These are phyloP conservation scores for Albula glossodonta DNA, from an alignment of 2,113 vertebrate species.

Conservation along the genomic window DNA sequence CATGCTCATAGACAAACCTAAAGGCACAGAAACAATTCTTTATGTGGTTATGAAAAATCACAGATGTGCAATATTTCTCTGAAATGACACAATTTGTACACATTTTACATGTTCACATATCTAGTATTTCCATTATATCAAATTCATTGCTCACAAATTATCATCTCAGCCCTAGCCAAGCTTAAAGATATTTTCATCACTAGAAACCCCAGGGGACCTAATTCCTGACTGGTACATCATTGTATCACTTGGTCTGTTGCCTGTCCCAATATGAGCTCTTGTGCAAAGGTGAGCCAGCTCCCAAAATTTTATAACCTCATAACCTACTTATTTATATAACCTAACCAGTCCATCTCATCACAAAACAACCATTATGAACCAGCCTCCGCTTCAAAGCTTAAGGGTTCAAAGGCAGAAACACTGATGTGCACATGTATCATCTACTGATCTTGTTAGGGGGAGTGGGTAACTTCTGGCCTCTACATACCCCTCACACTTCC, in stretches of 20 bases:
- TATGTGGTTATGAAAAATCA: not conserved
- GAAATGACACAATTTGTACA: not conserved
- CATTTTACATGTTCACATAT: not conserved
- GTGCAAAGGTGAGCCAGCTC: not conserved
- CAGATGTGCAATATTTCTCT: not conserved
- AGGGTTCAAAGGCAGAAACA: slow-evolving; percentile 25
- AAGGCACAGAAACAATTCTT: not conserved
- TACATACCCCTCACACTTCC: not conserved
- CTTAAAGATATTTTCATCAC: not conserved
- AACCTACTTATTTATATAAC: not conserved
- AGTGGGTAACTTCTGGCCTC: slow-evolving; percentile 16
- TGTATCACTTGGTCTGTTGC: not conserved
- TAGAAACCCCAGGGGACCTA: not conserved
- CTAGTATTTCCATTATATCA: not conserved
- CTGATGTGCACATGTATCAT: slow-evolving; percentile 50
- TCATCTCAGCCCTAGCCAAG: slow-evolving; percentile 14
- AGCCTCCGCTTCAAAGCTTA: slow-evolving; percentile 24
- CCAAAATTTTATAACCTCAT: not conserved
- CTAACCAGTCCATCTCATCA: not conserved
- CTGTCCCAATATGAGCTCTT: not conserved
- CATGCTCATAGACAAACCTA: not conserved
- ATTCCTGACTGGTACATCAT: too few relatives aligned
- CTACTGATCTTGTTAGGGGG: slow-evolving; percentile 38
- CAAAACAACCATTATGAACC: slow-evolving; percentile 3
- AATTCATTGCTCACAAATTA: not conserved